Conservation (phyloP, 1,140 invertebrate species). For the Hypothenemus hampei region DNA sequence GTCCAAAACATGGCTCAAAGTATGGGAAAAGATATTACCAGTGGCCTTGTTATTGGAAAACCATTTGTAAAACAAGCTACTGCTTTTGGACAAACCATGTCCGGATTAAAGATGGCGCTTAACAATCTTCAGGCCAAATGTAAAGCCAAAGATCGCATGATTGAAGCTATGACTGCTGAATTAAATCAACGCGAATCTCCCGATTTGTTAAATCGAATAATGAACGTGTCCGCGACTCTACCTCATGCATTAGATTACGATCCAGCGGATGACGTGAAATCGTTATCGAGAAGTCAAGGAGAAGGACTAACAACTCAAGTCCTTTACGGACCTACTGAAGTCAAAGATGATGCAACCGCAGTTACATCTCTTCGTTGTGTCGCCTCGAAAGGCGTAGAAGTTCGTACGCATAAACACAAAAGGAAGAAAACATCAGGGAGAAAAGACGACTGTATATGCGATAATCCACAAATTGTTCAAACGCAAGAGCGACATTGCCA, state of each 20-base stretch:
- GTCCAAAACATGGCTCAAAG: conserved; percentile 6
- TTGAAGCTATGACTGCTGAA: conserved; percentile 34
- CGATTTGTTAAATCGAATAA: conserved; percentile 27
- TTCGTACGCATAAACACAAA: conserved; percentile 20
- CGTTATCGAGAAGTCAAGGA: conserved; percentile 1
- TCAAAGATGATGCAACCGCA: background rate
- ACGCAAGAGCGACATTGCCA: conserved; percentile 17
- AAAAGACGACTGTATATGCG: background rate
- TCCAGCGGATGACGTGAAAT: conserved; percentile 26
- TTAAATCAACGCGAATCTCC: conserved; percentile 27
- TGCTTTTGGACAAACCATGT: conserved; percentile 32
- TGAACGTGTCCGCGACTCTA: conserved; percentile 9
- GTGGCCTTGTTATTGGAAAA: background rate
- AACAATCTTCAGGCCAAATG: conserved; percentile 37
- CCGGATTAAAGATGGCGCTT: conserved; percentile 34
- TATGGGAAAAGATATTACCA: conserved; percentile 4
- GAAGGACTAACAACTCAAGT: conserved; percentile 11
- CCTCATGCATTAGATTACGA: conserved; percentile 19
- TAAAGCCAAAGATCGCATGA: conserved; percentile 37
- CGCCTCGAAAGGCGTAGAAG: conserved; percentile 16
- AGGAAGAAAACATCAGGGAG: conserved; percentile 7
- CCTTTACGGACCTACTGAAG: conserved; percentile 3
- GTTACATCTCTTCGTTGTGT: background rate
- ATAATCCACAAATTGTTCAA: conserved; percentile 7
- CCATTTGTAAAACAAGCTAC: conserved; percentile 30